phyloP scores from a whole-genome alignment of 2,113 vertebrate genomes.

The Chelonoidis abingdonii region DNA sequence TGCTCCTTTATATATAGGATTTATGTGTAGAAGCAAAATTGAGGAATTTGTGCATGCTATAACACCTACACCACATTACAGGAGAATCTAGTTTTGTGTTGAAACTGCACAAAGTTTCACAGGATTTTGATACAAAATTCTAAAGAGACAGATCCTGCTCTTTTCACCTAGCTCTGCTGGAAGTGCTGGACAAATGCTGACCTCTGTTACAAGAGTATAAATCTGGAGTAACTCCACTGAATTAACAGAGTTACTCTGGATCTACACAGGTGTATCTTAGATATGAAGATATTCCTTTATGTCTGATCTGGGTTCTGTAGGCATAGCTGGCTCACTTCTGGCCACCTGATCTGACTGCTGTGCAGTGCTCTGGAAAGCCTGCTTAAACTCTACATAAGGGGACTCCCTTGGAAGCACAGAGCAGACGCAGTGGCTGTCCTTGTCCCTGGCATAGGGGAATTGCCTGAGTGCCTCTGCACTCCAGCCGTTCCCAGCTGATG shows the following conservation, averaged over 20 bases:
- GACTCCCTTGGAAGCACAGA: not conserved
- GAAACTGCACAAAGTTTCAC: not conserved
- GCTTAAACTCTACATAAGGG: not conserved
- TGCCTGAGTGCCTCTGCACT: not conserved
- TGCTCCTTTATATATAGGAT: not conserved
- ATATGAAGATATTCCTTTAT: not conserved
- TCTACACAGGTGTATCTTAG: not conserved
- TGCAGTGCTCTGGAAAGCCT: not conserved
- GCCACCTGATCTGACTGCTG: not conserved
- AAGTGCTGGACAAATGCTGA: not conserved
- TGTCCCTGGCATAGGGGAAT: not conserved
- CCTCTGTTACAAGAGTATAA: not conserved
- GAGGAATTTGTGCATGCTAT: not conserved
- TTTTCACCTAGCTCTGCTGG: not conserved
- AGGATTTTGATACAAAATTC: not conserved
- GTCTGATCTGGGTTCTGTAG: not conserved
- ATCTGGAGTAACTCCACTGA: not conserved
- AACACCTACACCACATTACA: not conserved
- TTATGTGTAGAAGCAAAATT: not conserved
- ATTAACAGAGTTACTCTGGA: not conserved
- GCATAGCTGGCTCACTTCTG: not conserved
- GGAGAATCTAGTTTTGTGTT: not conserved
- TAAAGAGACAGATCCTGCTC: not conserved
- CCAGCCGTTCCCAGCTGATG: not conserved
- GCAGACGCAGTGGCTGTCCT: not conserved